Evolutionary conservation across 2,113 vertebrate species (phyloP).

Genomic region (Oreocharis arfaki): DNA sequence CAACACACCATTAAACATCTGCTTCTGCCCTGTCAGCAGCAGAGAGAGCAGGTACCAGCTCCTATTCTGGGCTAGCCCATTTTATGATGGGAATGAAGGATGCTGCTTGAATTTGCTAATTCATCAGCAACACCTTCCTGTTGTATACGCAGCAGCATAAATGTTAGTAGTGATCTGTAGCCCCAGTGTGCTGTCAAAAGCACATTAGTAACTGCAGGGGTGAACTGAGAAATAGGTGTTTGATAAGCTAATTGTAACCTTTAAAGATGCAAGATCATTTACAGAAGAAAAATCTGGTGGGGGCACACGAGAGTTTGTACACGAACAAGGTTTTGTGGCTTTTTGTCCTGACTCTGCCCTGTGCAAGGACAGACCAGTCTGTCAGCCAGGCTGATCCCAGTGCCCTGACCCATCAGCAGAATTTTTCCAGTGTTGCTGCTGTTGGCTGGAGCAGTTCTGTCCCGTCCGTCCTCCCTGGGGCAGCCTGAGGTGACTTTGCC

Average conservation of each 20-base stretch:
- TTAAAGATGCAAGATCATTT: rapidly evolving
- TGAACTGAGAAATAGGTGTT: no score
- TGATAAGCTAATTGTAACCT: neutral
- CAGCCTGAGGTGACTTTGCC: neutral
- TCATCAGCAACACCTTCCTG: rapidly evolving
- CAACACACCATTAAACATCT: rapidly evolving
- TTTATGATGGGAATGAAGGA: no score
- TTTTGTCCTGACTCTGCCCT: neutral
- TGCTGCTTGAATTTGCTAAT: neutral
- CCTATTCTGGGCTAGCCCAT: neutral
- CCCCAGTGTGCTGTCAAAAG: neutral
- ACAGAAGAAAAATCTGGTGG: neutral
- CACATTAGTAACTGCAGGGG: rapidly evolving
- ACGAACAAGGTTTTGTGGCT: rapidly evolving
- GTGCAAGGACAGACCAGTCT: neutral
- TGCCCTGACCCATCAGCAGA: neutral
- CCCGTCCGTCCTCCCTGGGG: neutral
- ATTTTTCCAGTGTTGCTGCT: neutral
- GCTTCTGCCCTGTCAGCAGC: neutral
- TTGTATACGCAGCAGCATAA: neutral
- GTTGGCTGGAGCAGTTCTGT: neutral
- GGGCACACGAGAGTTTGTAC: rapidly evolving
- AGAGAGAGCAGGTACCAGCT: neutral
- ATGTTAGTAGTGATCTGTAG: neutral
- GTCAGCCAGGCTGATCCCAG: neutral